Evolutionary conservation across 2,888 invertebrate species (phyloP), one percentile per base, ranked within the genome.

Genomic region (Pemphredon lugubris): DNA sequence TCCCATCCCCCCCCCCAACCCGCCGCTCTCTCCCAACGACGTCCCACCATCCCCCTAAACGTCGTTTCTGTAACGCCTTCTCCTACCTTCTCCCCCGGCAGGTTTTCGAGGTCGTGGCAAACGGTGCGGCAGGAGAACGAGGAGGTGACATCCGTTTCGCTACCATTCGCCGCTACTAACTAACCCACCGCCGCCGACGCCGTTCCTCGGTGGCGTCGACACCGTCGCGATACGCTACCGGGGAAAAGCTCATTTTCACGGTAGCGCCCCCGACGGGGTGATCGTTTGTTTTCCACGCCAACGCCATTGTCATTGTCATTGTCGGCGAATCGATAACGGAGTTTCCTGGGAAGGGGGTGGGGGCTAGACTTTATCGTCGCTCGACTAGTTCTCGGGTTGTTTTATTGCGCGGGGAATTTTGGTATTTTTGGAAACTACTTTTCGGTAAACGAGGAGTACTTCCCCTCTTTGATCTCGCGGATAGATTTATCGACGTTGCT

Each of bases 171-270:
- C 39, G 50, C 34, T 30, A 65, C 65, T 72, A 71, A 71, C 42
- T 39, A 57, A 60, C 59, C 21, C 16, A n/a, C 18, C 32, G 23
- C 11, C 5, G 7, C 18, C 44, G 42, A 30, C 14, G 13, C 34
- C 34, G 18, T 45, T 44, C 13, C 23, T 39, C 23, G 7, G 7
- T 9, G 7, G 50, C 34, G 11, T 53, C 13, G 7, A 11, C 59
- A 14, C 26, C 32, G n/a, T n/a, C n/a, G n/a, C n/a, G 26, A 54
- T 21, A 54, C 44, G 50, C 44, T 44, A 18, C 50, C 54, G 57
- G 66, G 64, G 72, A 73, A 77, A 76, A 79, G 83, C 83, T 84
- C 82, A 81, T 83, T 84, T 82, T 79, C 83, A 74, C 81, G 80
- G 77, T 79, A 78, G 70, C 79, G 74, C 74, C 65, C 51, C 34